A percentile compares a stretch with the other conserved stretches of the same genome.
Conservation (phyloP, 1,140 invertebrate genomes). For the Trachymyrmex septentrionalis region DNA sequence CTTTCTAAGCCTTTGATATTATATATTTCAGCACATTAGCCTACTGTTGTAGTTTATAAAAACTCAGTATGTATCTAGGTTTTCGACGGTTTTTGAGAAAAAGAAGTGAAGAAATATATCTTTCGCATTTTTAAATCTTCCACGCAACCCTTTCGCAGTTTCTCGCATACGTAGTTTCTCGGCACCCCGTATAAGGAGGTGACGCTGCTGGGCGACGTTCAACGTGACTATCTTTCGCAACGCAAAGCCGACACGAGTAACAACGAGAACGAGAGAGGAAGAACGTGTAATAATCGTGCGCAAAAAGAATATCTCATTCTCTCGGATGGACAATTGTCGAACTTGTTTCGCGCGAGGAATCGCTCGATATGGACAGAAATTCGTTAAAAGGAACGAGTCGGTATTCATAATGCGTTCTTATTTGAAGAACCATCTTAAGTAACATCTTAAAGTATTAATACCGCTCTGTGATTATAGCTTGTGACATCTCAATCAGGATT, state of each 20-base stretch:
- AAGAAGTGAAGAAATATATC: not conserved
- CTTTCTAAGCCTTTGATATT: not conserved
- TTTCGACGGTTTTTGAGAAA: not conserved
- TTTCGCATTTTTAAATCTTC: not conserved
- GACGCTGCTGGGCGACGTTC: slow-evolving; percentile 39
- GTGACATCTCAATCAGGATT: too few relatives aligned
- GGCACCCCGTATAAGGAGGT: slow-evolving; percentile 25
- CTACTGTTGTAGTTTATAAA: not conserved
- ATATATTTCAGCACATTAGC: not conserved
- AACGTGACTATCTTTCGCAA: slow-evolving; percentile 26
- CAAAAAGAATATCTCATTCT: slow-evolving; percentile 15
- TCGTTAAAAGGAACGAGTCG: not conserved
- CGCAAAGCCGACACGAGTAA: not conserved
- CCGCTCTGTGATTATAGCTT: too few relatives aligned
- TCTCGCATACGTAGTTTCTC: not conserved
- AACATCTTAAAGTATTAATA: too few relatives aligned
- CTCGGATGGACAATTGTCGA: not conserved
- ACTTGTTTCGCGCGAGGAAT: not conserved
- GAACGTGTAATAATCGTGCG: not conserved
- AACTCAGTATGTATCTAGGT: too few relatives aligned
- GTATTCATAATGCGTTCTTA: too few relatives aligned
- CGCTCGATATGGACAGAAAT: too few relatives aligned
- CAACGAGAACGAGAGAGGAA: slow-evolving; percentile 20
- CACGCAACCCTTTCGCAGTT: not conserved
- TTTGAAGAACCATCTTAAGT: too few relatives aligned